Percentiles rank a stretch among this genome's conserved stretches.
These are phyloP conservation scores for Teleiodes luculella DNA, from an alignment of 2,888 invertebrate species.

Conservation along the genomic window DNA sequence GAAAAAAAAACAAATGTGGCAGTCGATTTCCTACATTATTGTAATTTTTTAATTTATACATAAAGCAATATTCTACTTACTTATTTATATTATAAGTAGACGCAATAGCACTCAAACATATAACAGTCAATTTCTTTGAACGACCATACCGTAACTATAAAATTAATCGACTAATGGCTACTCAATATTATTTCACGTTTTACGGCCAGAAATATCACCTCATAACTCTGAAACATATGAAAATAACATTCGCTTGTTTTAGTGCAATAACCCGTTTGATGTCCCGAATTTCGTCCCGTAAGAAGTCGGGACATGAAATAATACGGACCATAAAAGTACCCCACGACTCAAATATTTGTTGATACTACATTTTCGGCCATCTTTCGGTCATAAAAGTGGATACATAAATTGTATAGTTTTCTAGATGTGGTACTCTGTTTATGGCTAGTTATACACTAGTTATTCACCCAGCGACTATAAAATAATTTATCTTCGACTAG, in stretches of 20 bases:
- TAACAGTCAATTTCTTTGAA: not conserved
- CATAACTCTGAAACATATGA: constrained; percentile 5
- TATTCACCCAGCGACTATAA: too few species aligned
- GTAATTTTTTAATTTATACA: too few species aligned
- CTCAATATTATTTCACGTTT: not conserved
- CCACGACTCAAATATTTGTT: constrained; percentile 46
- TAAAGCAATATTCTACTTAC: too few species aligned
- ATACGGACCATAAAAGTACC: constrained; percentile 39
- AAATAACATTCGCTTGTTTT: constrained; percentile 10
- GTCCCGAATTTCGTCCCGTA: constrained; percentile 11
- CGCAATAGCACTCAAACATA: not conserved
- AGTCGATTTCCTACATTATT: too few species aligned
- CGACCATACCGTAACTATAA: constrained; percentile 2
- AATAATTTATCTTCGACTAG: too few species aligned
- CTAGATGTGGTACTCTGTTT: constrained; percentile 5
- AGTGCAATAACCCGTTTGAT: constrained; percentile 9
- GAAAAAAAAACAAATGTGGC: too few species aligned
- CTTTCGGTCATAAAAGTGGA: constrained; percentile 32
- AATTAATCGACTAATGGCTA: constrained; percentile 7
- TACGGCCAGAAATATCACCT: not conserved
- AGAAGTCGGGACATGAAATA: constrained; percentile 36
- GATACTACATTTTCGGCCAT: constrained; percentile 33
- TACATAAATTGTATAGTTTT: not conserved
- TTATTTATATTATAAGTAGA: too few species aligned
- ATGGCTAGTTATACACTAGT: too few species aligned